A percentile compares a stretch with the other conserved stretches of the same genome.
Conservation (phyloP, 2,113 vertebrate species). For the Neopipo cinnamomea region DNA sequence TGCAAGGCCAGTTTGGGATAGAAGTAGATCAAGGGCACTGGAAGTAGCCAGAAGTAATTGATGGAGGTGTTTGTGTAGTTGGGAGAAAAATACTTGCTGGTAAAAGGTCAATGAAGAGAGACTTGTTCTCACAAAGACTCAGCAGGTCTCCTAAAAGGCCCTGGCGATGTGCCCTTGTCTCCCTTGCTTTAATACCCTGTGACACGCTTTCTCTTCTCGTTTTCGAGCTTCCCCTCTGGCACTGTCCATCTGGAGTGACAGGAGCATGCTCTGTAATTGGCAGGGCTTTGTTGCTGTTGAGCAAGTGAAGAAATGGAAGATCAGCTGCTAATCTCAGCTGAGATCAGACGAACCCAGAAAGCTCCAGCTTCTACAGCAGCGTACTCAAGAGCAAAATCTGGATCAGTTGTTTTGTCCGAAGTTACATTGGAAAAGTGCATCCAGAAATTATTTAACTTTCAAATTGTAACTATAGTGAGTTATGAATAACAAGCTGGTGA, state of each 20-base stretch:
- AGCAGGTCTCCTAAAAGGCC: not conserved
- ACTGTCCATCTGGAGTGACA: not conserved
- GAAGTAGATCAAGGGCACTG: not conserved
- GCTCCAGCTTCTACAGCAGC: not conserved
- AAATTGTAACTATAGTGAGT: not conserved
- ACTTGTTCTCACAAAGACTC: not conserved
- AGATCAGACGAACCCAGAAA: not conserved
- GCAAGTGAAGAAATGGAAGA: not conserved
- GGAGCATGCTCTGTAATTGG: not conserved
- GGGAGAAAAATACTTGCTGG: not conserved
- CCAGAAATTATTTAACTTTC: not conserved
- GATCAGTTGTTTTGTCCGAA: not conserved
- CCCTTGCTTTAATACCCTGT: not conserved
- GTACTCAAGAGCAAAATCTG: not conserved
- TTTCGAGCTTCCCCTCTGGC: not conserved
- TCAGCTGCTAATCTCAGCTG: not conserved
- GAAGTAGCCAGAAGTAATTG: not conserved
- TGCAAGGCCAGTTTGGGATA: not conserved
- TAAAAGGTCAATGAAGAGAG: not conserved
- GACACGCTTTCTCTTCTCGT: not conserved
- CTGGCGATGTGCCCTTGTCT: not conserved
- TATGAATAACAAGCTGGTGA: not conserved
- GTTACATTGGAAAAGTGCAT: not conserved
- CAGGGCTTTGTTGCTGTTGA: not conserved
- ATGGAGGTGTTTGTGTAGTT: not conserved